Evolutionary conservation across 2,113 vertebrate species (phyloP).

Genomic region (Chaenogobius annularis): DNA sequence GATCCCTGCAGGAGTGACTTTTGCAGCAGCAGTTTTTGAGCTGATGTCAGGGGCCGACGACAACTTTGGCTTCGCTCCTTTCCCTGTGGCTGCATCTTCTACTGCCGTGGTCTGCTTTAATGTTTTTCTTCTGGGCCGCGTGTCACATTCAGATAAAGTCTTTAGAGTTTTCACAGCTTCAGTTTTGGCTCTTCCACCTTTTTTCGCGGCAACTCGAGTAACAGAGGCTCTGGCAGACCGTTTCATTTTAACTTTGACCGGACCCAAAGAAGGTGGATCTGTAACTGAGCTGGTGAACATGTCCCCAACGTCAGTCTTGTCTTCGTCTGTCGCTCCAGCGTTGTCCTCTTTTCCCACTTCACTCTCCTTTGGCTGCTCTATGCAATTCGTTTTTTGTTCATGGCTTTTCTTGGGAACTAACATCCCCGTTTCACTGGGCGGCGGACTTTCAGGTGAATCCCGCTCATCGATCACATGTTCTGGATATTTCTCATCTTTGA

Average conservation of each 20-base stretch:
- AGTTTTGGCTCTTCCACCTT: constrained; percentile 23
- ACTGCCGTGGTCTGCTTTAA: constrained; percentile 72
- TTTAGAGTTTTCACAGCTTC: constrained; percentile 56
- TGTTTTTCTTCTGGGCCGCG: constrained; percentile 46
- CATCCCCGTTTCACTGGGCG: constrained; percentile 73
- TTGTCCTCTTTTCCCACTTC: constrained; percentile 25
- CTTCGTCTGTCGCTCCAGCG: constrained; percentile 1
- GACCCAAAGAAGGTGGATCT: constrained; percentile 67
- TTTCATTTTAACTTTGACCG: constrained; percentile 93
- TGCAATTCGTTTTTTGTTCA: background rate
- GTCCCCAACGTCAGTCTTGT: constrained; percentile 30
- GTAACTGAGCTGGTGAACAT: constrained; percentile 37
- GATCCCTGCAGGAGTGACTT: constrained; percentile 36
- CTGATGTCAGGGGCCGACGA: constrained; percentile 70
- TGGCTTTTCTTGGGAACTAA: constrained; percentile 55
- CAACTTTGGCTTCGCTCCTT: constrained; percentile 69
- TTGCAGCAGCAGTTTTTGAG: constrained; percentile 60
- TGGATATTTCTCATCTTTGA: constrained; percentile 64
- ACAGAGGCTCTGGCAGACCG: constrained; percentile 83
- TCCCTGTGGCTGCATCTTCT: constrained; percentile 81
- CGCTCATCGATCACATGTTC: constrained; percentile 80
- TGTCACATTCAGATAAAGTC: constrained; percentile 46
- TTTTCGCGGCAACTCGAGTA: constrained; percentile 81
- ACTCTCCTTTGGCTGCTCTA: constrained; percentile 49
- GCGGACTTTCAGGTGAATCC: constrained; percentile 81